phyloP scores from a whole-genome alignment of 2,113 vertebrate genomes.

The Piaya cayana region DNA sequence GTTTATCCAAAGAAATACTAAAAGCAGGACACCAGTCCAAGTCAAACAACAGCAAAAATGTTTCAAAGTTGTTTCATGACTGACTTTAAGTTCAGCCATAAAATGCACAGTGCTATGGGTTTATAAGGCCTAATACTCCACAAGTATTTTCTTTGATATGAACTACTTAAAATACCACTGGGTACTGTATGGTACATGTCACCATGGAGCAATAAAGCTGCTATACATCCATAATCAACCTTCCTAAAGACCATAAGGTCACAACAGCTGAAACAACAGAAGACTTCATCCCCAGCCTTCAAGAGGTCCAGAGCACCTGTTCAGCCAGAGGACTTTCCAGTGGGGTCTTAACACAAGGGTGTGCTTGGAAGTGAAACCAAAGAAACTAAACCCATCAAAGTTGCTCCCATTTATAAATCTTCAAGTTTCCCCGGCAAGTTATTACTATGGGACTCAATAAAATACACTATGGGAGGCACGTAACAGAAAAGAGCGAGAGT shows the following conservation, averaged over 20 bases:
- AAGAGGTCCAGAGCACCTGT: constrained; percentile 49
- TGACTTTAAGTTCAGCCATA: constrained; percentile 37
- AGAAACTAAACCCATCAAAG: not conserved
- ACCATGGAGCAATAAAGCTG: constrained; percentile 36
- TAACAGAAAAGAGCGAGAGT: not conserved
- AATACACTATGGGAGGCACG: not conserved
- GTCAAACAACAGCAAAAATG: constrained; percentile 63
- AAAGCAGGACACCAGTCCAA: constrained; percentile 52
- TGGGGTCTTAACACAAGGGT: not conserved
- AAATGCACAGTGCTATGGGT: constrained; percentile 16
- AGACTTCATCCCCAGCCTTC: constrained; percentile 27
- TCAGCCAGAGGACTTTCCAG: not conserved
- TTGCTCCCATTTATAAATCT: not conserved
- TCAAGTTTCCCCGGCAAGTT: not conserved
- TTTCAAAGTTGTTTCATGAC: constrained; percentile 21
- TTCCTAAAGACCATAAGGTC: constrained; percentile 46
- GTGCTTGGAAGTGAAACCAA: not conserved
- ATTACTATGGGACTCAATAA: not conserved
- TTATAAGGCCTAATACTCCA: constrained; percentile 53
- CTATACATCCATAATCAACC: constrained; percentile 48
- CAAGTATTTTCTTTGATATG: constrained; percentile 58
- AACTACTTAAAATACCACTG: constrained; percentile 56
- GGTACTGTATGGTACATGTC: constrained; percentile 25
- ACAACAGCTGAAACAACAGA: constrained; percentile 72
- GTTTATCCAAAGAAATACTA: constrained; percentile 61